A percentile compares a stretch with the other conserved stretches of the same genome.
Conservation (phyloP, 2,888 invertebrate genomes). For the Heteromurus nitidus region DNA sequence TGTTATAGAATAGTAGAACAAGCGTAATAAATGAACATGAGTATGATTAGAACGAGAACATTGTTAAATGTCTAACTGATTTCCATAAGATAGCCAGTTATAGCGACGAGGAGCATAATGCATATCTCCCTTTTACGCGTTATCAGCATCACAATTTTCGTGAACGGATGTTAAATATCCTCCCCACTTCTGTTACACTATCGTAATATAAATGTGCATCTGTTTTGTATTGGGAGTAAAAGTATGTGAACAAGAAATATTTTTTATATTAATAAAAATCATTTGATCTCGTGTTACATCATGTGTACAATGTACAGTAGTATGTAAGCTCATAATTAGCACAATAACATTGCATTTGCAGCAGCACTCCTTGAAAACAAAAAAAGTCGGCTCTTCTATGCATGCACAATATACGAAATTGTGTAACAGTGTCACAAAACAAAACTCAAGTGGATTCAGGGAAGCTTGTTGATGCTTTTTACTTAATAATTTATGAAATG, state of each 20-base stretch:
- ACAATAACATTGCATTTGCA: not conserved
- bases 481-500: not conserved
- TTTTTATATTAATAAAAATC: slow-evolving; percentile 40
- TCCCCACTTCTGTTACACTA: not conserved
- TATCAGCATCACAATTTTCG: not conserved
- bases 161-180: not conserved
- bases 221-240: slow-evolving; percentile 26
- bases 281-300: slow-evolving; percentile 29
- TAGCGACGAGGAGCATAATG: not conserved
- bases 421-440: too few relatives aligned
- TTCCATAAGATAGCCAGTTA: not conserved
- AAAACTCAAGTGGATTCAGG: too few relatives aligned
- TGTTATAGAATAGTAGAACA: not conserved
- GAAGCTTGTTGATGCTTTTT: not conserved
- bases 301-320: too few relatives aligned
- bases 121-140: not conserved
- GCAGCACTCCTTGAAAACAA: slow-evolving; percentile 27
- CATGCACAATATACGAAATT: too few relatives aligned
- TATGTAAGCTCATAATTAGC: slow-evolving; percentile 17
- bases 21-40: not conserved
- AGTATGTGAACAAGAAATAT: slow-evolving; percentile 1
- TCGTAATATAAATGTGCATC: not conserved
- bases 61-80: not conserved
- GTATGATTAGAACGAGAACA: slow-evolving; percentile 1
- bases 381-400: too few relatives aligned